Conservation (phyloP, 2,888 invertebrate species). For the Andrena minutula region DNA sequence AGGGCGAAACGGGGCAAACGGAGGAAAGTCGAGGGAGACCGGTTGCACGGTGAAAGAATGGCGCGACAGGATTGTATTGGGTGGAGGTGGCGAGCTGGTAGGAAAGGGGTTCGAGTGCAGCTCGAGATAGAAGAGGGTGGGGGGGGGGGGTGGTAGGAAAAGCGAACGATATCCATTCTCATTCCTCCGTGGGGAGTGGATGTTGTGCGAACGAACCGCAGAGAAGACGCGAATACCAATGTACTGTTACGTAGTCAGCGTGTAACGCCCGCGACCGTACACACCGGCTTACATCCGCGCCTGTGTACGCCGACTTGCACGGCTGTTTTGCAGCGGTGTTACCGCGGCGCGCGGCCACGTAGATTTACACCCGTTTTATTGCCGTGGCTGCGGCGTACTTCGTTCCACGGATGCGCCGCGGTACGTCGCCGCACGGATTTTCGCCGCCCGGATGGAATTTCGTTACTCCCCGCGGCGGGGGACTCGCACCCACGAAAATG, state of each 20-base stretch:
- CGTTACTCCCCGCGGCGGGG: conserved; percentile 65
- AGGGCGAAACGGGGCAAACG: conserved; percentile 28
- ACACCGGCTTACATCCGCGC: conserved; percentile 53
- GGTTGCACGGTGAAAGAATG: conserved; percentile 52
- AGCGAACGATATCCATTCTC: conserved; percentile 69
- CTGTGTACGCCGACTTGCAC: conserved; percentile 13
- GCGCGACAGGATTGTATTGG: conserved; percentile 44
- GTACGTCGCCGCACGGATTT: conserved; percentile 65
- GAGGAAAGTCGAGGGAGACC: conserved; percentile 40
- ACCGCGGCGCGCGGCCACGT: conserved; percentile 45
- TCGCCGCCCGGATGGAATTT: conserved; percentile 71
- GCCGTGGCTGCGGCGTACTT: conserved; percentile 65
- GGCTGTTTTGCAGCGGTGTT: conserved; percentile 49
- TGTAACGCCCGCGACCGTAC: conserved; percentile 49
- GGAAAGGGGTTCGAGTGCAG: conserved; percentile 6
- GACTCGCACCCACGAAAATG: conserved; percentile 26
- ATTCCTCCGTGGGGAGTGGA: conserved; percentile 67
- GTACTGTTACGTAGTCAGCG: conserved; percentile 46
- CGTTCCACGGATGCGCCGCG: conserved; percentile 64
- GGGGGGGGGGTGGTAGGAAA: conserved; percentile 21
- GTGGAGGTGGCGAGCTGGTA: conserved; percentile 3
- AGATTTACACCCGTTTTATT: conserved; percentile 74
- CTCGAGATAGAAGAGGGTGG: conserved; percentile 40
- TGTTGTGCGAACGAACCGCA: conserved; percentile 69
- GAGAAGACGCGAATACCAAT: conserved; percentile 68